A percentile compares a stretch with the other conserved stretches of the same genome.
phyloP scores from a whole-genome alignment of 2,888 invertebrate species.

The Neoascia interrupta region DNA sequence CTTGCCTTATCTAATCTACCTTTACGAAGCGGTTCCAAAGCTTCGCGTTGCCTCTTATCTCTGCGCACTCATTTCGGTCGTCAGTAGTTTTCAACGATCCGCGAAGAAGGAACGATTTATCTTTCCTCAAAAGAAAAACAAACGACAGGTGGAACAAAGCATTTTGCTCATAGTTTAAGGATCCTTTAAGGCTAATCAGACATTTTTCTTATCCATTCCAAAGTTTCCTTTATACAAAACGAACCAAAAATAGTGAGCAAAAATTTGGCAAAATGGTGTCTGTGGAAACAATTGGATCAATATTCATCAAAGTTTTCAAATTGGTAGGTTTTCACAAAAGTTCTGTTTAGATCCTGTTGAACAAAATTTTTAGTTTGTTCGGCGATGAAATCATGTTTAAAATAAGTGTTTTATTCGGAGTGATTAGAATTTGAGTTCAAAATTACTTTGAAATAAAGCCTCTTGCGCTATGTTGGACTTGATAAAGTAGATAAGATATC shows the following conservation, averaged over 20 bases:
- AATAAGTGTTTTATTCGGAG: not conserved
- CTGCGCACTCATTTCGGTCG: conserved; percentile 17
- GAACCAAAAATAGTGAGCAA: conserved; percentile 21
- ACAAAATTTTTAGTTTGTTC: conserved; percentile 1
- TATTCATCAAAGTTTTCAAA: conserved; percentile 90
- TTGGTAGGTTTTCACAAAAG: conserved; percentile 83
- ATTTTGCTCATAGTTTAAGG: not conserved
- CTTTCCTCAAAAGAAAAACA: conserved; percentile 7
- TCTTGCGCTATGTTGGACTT: conserved; percentile 19
- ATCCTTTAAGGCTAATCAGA: conserved; percentile 3
- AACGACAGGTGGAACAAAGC: conserved; percentile 50
- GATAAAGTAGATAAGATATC: conserved; percentile 55
- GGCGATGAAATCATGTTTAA: conserved; percentile 12
- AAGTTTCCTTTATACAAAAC: not conserved
- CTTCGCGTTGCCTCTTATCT: conserved; percentile 62
- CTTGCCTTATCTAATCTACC: conserved; percentile 45
- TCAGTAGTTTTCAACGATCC: conserved; percentile 51
- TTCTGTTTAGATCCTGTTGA: conserved; percentile 15
- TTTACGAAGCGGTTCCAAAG: conserved; percentile 28
- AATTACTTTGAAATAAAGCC: conserved; percentile 1
- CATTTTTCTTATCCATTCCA: not conserved
- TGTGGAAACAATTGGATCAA: conserved; percentile 89
- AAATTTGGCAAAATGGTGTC: conserved; percentile 85
- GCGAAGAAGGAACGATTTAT: conserved; percentile 30
- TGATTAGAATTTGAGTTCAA: not conserved